phyloP scores from a whole-genome alignment of 1,140 invertebrate genomes.

The Bombus pascuorum region DNA sequence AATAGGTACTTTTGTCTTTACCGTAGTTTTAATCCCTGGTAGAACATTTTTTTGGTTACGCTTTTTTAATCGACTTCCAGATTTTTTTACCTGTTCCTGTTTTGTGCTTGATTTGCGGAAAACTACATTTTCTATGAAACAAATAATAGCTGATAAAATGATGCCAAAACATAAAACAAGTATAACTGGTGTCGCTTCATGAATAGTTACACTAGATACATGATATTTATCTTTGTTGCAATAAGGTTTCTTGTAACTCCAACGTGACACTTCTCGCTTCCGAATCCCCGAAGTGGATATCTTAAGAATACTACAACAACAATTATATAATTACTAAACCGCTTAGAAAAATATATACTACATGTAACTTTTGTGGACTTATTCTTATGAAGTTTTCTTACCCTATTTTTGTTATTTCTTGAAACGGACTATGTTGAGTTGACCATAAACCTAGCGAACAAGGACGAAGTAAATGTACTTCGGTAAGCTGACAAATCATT shows the following conservation, averaged over 20 bases:
- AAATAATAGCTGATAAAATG: conserved; percentile 51
- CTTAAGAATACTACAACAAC: conserved; percentile 38
- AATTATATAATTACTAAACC: neutral
- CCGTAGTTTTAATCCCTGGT: neutral
- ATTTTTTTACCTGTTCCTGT: neutral
- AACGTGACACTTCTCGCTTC: conserved; percentile 42
- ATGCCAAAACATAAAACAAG: conserved; percentile 55
- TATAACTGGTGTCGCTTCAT: conserved; percentile 54
- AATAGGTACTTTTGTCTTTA: neutral
- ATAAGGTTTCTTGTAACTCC: conserved; percentile 46
- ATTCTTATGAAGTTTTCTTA: neutral
- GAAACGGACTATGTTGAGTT: conserved; percentile 36
- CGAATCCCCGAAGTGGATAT: conserved; percentile 51
- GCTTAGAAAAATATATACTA: neutral
- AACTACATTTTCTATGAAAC: conserved; percentile 45
- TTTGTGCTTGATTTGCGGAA: conserved; percentile 12
- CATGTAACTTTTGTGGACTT: neutral
- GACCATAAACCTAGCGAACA: conserved; percentile 31
- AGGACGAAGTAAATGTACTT: conserved; percentile 61
- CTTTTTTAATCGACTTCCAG: neutral
- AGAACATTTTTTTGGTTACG: neutral
- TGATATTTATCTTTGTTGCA: conserved; percentile 36
- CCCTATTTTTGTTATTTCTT: conserved; percentile 61
- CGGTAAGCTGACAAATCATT: conserved; percentile 67
- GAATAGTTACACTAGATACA: conserved; percentile 55